A percentile compares a stretch with the other conserved stretches of the same genome.
These are phyloP conservation scores for Promerops cafer DNA, from an alignment of 2,113 vertebrate species.

Conservation along the genomic window DNA sequence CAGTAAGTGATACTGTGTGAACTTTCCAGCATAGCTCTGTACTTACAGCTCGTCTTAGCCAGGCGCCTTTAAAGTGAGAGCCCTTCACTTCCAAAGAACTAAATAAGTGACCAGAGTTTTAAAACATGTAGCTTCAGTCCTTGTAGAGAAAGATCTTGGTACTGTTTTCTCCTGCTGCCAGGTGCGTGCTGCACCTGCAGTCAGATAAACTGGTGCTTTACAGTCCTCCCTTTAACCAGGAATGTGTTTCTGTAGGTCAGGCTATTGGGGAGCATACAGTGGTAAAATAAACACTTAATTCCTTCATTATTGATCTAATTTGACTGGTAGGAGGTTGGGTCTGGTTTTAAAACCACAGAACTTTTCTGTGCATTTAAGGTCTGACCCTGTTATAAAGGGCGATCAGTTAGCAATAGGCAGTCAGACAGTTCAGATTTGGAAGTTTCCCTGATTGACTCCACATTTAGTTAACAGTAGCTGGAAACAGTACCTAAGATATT, in stretches of 20 bases:
- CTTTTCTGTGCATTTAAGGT: not conserved
- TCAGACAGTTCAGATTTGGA: not conserved
- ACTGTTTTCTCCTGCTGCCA: not conserved
- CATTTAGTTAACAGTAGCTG: not conserved
- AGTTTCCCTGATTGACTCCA: not conserved
- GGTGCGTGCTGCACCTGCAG: not conserved
- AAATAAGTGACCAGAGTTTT: not conserved
- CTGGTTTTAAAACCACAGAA: not conserved
- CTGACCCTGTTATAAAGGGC: not conserved
- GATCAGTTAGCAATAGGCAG: not conserved
- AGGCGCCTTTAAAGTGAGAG: not conserved
- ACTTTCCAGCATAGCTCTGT: not conserved
- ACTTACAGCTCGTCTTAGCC: not conserved
- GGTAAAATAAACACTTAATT: not conserved
- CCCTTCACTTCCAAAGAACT: not conserved
- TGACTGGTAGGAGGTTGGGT: not conserved
- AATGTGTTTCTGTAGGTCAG: not conserved
- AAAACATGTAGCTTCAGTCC: not conserved
- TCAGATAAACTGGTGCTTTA: not conserved
- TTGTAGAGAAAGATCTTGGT: not conserved
- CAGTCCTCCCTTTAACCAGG: not conserved
- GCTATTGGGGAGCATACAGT: not conserved
- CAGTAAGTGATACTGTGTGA: constrained; percentile 16
- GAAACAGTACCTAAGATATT: not conserved
- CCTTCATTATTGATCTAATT: not conserved